phyloP scores from a whole-genome alignment of 2,113 vertebrate species.

The Recurvirostra avosetta region DNA sequence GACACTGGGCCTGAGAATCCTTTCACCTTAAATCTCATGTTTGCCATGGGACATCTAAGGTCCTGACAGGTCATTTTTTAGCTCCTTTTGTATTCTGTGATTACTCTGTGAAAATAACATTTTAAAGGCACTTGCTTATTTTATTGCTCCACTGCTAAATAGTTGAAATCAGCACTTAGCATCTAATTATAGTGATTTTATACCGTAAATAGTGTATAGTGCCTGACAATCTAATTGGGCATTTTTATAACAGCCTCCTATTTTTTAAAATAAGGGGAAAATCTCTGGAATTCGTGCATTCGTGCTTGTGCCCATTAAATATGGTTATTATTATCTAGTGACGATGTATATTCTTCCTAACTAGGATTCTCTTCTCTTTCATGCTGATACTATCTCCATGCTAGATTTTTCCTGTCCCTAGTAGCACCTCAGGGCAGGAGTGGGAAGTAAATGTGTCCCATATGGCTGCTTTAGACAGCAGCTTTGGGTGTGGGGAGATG shows the following conservation, averaged over 20 bases:
- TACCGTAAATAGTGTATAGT: background rate
- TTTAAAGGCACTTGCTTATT: background rate
- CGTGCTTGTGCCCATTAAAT: constrained; percentile 2
- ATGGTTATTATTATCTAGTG: constrained; percentile 13
- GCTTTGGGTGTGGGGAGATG: background rate
- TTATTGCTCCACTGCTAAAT: constrained; percentile 6
- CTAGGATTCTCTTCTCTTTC: background rate
- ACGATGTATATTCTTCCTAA: background rate
- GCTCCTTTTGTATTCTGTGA: background rate
- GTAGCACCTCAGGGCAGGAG: background rate
- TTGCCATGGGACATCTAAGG: background rate
- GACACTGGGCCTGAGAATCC: background rate
- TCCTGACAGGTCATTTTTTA: background rate
- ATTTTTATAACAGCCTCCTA: background rate
- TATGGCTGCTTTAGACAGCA: background rate
- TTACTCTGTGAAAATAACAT: background rate
- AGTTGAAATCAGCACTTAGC: background rate
- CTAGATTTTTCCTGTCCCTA: background rate
- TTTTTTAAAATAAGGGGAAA: background rate
- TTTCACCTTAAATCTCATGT: background rate
- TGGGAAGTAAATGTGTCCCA: background rate
- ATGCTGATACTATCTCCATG: background rate
- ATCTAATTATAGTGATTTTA: constrained; percentile 33
- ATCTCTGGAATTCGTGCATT: background rate
- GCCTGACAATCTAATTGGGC: background rate